Evolutionary conservation across 2,888 invertebrate genomes (phyloP).

Genomic region (Sipunculus nudus): DNA sequence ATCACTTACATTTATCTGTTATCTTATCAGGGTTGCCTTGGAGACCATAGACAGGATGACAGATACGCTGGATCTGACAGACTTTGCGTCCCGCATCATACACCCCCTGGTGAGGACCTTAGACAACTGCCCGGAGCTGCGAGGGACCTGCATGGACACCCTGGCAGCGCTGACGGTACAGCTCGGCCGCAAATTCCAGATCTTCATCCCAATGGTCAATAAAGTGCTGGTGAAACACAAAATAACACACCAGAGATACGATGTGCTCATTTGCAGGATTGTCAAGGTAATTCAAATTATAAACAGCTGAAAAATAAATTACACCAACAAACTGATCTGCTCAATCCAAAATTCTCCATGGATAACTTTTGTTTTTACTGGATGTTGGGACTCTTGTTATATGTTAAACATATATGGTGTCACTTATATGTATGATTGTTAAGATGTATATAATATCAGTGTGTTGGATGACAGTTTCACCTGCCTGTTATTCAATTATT

Average conservation of each 20-base stretch:
- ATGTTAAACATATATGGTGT: no score
- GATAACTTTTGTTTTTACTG: no score
- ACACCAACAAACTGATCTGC: no score
- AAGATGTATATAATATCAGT: no score
- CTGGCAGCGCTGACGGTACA: conserved; percentile 87
- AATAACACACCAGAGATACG: conserved; percentile 77
- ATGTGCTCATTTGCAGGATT: conserved; percentile 73
- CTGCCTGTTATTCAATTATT: no score
- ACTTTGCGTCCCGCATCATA: conserved; percentile 90
- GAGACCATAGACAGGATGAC: conserved; percentile 89
- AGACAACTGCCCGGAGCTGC: conserved; percentile 78
- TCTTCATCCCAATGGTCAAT: conserved; percentile 91
- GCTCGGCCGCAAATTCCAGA: conserved; percentile 87
- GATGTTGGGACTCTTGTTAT: no score
- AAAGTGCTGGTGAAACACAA: conserved; percentile 71
- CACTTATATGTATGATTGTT: no score
- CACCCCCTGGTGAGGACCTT: conserved; percentile 91
- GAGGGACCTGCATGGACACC: conserved; percentile 84
- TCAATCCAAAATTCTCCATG: no score
- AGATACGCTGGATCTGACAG: conserved; percentile 89
- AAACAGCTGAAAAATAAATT: conserved; percentile 7
- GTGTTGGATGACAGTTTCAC: no score
- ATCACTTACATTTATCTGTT: no score
- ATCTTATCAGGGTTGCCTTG: conserved; percentile 67
- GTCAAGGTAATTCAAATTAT: conserved; percentile 66